Percentiles rank a stretch among this genome's conserved stretches.
Conservation (phyloP, 92 coral and sea anemone species). For the Epizoanthus rinbou region DNA sequence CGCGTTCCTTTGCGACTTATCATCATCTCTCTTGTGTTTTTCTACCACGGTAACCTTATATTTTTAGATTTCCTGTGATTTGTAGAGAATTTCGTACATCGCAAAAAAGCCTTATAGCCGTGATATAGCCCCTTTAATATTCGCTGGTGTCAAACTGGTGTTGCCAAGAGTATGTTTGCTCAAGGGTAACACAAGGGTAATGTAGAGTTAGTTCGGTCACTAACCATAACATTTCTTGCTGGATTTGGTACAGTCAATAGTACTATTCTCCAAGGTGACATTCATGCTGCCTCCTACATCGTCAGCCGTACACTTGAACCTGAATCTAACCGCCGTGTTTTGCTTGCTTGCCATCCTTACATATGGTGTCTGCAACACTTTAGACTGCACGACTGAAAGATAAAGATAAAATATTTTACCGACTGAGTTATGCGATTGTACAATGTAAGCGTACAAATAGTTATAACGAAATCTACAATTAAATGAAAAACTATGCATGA, state of each 20-base stretch:
- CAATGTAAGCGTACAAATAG: no score
- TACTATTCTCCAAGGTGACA: conserved; percentile 50
- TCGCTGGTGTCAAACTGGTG: no score
- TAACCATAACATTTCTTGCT: conserved; percentile 66
- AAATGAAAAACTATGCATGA: no score
- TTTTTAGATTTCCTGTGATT: no score
- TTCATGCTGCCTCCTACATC: conserved; percentile 50
- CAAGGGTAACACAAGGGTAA: background rate
- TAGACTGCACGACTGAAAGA: conserved; percentile 41
- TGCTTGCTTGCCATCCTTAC: conserved; percentile 51
- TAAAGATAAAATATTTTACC: background rate
- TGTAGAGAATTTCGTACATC: no score
- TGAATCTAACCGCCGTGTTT: conserved; percentile 61
- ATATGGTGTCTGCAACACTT: conserved; percentile 47
- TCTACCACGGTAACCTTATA: no score
- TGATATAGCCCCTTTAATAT: no score
- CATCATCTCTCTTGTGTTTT: no score
- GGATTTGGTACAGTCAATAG: conserved; percentile 62
- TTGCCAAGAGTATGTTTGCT: no score
- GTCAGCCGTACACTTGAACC: conserved; percentile 56
- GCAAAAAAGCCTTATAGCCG: no score
- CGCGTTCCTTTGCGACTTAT: no score
- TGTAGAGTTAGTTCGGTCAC: background rate
- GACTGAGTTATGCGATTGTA: background rate
- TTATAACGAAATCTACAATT: no score